A percentile compares a stretch with the other conserved stretches of the same genome.
Evolutionary conservation across 2,797 vertebrate species (phyloP).

Genomic region (Cyclura pinguis): DNA sequence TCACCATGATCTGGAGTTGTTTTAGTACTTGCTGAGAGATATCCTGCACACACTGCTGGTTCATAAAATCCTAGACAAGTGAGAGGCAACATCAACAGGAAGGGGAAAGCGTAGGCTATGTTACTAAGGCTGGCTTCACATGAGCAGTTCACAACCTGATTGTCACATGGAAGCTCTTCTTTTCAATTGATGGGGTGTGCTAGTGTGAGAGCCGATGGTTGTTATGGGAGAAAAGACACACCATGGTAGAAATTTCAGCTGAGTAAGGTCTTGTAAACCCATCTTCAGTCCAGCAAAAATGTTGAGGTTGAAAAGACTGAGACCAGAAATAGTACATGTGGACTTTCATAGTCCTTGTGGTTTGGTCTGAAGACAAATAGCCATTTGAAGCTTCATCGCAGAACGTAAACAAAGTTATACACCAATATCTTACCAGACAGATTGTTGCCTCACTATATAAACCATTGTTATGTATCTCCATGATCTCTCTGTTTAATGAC

Average conservation of each 20-base stretch:
- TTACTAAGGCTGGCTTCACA: conserved; percentile 16
- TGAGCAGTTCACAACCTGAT: conserved; percentile 22
- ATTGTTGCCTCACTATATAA: background rate
- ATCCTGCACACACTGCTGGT: background rate
- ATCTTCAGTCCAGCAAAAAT: conserved; percentile 1
- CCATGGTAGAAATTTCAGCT: background rate
- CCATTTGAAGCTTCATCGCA: background rate
- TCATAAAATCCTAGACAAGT: background rate
- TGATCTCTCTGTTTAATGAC: background rate
- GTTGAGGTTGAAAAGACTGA: background rate
- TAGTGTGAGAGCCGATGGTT: too few relatives aligned
- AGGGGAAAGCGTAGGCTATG: background rate
- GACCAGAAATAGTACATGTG: background rate
- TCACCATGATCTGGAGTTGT: conserved; percentile 34
- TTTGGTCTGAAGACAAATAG: background rate
- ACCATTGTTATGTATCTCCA: background rate
- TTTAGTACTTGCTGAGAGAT: conserved; percentile 33
- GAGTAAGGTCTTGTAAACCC: conserved; percentile 16
- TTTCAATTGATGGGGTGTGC: background rate
- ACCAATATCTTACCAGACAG: background rate
- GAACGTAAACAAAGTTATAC: background rate
- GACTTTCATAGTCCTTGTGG: background rate
- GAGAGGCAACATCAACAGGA: background rate
- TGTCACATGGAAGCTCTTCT: background rate
- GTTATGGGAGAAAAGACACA: background rate